Conservation (phyloP, 2,113 vertebrate species). For the Aplodontia rufa region DNA sequence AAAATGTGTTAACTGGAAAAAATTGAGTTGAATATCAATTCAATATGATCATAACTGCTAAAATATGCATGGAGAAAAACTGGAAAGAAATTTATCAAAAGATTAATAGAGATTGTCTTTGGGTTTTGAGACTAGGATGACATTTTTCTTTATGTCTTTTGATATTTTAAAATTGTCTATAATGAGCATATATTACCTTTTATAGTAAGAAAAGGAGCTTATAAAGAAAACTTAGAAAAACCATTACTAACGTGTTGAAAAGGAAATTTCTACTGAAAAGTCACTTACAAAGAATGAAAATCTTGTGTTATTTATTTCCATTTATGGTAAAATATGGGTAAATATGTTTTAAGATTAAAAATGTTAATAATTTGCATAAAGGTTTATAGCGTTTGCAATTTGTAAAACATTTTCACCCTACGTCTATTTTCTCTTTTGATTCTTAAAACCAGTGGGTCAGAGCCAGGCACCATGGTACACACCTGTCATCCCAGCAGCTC, state of each 20-base stretch:
- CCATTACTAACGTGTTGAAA: neutral
- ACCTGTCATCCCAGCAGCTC: no score
- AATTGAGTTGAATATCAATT: constrained; percentile 7
- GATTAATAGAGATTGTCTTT: constrained; percentile 15
- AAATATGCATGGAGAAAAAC: neutral
- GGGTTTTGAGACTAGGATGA: neutral
- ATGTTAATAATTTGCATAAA: neutral
- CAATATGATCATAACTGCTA: constrained; percentile 19
- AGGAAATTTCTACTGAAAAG: neutral
- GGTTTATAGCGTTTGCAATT: neutral
- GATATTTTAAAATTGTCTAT: constrained; percentile 2
- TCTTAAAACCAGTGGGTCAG: no score
- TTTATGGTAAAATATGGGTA: neutral
- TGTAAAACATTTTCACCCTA: neutral
- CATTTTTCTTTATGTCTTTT: constrained; percentile 38
- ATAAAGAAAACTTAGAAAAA: neutral
- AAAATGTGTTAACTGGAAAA: constrained; percentile 47
- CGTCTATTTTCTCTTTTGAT: neutral
- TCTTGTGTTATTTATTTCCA: neutral
- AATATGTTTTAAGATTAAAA: neutral
- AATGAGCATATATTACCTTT: neutral
- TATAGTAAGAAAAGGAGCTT: neutral
- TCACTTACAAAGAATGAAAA: neutral
- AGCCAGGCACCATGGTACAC: no score
- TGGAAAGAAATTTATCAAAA: constrained; percentile 46